Evolutionary conservation across 2,113 vertebrate genomes (phyloP).

Genomic region (Chlorocebus sabaeus): DNA sequence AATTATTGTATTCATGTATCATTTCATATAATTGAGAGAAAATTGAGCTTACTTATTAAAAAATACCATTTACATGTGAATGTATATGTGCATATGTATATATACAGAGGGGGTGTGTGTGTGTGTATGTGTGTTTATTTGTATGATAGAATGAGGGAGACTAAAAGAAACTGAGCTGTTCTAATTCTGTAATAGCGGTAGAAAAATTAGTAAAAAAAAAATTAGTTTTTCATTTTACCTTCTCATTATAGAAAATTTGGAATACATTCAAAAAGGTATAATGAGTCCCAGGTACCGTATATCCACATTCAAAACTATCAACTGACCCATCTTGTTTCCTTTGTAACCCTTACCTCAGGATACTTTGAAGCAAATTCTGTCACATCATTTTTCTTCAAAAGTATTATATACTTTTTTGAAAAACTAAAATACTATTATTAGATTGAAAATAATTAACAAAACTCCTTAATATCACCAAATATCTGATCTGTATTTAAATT

Average conservation of each 20-base stretch:
- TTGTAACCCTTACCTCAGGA: not conserved
- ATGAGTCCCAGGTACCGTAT: not conserved
- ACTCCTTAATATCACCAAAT: not conserved
- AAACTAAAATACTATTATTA: not conserved
- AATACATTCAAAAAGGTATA: not conserved
- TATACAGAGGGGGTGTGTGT: not conserved
- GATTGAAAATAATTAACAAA: constrained; percentile 20
- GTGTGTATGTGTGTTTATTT: not conserved
- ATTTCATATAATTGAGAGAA: not conserved
- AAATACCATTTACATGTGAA: not conserved
- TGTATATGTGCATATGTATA: not conserved
- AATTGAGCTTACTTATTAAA: not conserved
- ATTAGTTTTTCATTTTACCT: not conserved
- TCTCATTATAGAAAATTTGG: constrained; percentile 6
- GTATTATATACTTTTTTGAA: not conserved
- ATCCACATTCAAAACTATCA: not conserved
- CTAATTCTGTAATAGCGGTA: not conserved
- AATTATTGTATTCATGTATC: not conserved
- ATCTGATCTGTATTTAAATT: not conserved
- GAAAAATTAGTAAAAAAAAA: not conserved
- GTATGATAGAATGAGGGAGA: not conserved
- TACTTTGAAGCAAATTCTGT: constrained; percentile 13
- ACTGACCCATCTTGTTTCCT: not conserved
- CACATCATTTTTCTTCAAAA: not conserved
- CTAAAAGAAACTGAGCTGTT: not conserved